These are phyloP conservation scores for Elymnias hypermnestra DNA, from an alignment of 1,140 invertebrate genomes.

Conservation along the genomic window DNA sequence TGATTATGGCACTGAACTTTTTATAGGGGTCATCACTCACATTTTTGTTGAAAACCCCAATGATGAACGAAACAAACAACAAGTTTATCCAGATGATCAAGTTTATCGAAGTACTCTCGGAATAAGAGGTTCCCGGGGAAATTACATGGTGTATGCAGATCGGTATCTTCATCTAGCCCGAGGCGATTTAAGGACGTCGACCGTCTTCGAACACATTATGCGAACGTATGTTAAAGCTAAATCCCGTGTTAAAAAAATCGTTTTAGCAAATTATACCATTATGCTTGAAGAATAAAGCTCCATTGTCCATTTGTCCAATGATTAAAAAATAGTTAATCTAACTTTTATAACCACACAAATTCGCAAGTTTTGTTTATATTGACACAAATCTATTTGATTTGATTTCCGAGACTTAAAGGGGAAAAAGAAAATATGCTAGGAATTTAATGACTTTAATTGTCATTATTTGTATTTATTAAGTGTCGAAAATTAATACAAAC, in stretches of 20 bases:
- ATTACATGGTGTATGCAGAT: constrained; percentile 56
- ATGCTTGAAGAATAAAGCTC: no score
- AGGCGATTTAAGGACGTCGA: constrained; percentile 40
- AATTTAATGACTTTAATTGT: no score
- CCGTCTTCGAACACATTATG: constrained; percentile 47
- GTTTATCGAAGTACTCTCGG: constrained; percentile 5
- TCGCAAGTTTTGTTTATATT: no score
- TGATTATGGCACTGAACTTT: constrained; percentile 69
- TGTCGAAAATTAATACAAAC: no score
- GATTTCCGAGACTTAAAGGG: no score
- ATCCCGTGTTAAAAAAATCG: constrained; percentile 1
- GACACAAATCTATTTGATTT: no score
- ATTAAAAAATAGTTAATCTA: no score
- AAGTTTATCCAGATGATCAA: constrained; percentile 18
- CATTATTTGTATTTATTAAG: no score
- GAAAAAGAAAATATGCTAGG: no score
- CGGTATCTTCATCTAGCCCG: constrained; percentile 53
- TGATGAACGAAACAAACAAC: constrained; percentile 16
- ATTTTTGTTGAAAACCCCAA: constrained; percentile 25
- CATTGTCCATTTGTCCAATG: no score
- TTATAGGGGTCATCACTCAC: constrained; percentile 57
- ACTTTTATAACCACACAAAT: no score
- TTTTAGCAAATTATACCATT: background rate
- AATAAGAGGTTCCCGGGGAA: constrained; percentile 33
- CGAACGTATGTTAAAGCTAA: constrained; percentile 42